Evolutionary conservation across 1,140 invertebrate genomes (phyloP), one percentile per base, ranked within the genome.

Genomic region (Zaprionus ornatus): DNA sequence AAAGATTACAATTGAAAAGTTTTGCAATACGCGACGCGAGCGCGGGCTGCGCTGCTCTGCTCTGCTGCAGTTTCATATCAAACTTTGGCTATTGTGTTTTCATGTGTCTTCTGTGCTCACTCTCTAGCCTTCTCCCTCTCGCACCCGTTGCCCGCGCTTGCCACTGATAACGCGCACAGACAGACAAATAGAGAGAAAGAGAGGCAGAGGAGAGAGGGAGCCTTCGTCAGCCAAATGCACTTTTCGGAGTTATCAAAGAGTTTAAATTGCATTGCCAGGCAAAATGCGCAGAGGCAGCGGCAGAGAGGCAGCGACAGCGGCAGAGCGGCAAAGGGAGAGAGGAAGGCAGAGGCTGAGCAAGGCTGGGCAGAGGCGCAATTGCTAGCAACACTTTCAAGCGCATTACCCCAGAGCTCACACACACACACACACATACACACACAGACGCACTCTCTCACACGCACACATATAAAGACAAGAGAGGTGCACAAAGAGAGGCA

Each of bases 11-110:
- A 88, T 85, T 88, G 85, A 85, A 88, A 88, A 88, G 61, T 88
- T 88, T 88, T 79, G 85, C 81, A 88, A 90, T 88, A 90, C 85
- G 85, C 78, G 68, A 70, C 50, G 60, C 61, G 56, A 45, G 15
- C 54, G 55, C 17, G 17, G 3, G 23, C 54, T 23, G 23, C 7
- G 50, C 63, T 84, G 80, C 84, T 32, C 29, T 32, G 9, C 29
- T 32, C 29, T 32, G 84, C 67, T 75, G 73, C 73, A 75, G 60
- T 90, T 88, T 88, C 85, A 88, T 88, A 88, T 88, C 85, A 88
- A 88, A 90, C 81, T 88, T 88, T 88, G 65, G 81, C 85, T 88
- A 88, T 88, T 90, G 85, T 82, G 90, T 90, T 88, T 88, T 90
- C 84, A 90, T 88, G 84, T 88, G 84, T 88, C 84, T 88, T 79